Conservation (phyloP, 2,888 invertebrate genomes). For the Acanthopleura granulata region DNA sequence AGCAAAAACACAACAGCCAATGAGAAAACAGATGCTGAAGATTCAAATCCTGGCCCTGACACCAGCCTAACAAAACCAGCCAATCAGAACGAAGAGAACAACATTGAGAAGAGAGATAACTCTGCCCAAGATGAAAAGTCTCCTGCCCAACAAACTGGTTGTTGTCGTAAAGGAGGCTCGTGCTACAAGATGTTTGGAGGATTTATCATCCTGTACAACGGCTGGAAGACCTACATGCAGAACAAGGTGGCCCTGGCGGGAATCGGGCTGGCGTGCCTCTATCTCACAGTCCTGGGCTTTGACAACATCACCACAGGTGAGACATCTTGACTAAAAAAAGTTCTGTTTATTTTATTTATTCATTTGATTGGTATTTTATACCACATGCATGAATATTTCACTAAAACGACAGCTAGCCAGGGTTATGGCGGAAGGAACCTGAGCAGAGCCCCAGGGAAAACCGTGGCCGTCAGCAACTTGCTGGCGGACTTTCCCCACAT, state of each 20-base stretch:
- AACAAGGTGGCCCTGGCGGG: constrained; percentile 69
- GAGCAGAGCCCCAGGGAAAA: too few species aligned
- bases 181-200: constrained; percentile 24
- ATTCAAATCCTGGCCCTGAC: neutral
- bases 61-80: too few species aligned
- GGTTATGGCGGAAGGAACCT: too few species aligned
- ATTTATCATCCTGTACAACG: constrained; percentile 39
- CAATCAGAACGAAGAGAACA: too few species aligned
- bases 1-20: neutral
- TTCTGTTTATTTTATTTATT: too few species aligned
- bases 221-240: constrained; percentile 67
- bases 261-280: constrained; percentile 69
- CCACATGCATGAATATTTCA: too few species aligned
- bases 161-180: neutral
- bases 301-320: constrained; percentile 71
- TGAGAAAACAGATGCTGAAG: neutral
- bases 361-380: too few species aligned
- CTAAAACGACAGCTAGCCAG: too few species aligned
- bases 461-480: too few species aligned
- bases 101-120: too few species aligned
- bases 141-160: neutral
- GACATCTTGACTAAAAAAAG: constrained; percentile 23
- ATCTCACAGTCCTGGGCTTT: constrained; percentile 72
- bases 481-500: too few species aligned
- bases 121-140: neutral